Conservation (phyloP, 2,888 invertebrate species). For the Matsumyia berberina region DNA sequence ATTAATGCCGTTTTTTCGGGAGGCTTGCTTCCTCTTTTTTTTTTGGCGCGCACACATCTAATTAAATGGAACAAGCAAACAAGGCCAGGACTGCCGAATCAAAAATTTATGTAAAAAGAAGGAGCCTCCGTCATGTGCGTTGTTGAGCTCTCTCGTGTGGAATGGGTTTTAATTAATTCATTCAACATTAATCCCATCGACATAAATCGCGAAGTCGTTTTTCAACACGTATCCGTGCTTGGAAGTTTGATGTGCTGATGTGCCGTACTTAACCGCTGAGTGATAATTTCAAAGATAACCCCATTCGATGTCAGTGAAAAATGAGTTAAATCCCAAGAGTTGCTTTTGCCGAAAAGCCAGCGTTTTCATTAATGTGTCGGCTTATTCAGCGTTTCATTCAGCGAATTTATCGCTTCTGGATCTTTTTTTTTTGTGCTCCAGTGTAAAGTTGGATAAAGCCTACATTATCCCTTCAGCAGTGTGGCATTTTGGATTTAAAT, state of each 20-base stretch:
- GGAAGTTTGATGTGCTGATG: background rate
- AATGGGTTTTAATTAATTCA: background rate
- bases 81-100: background rate
- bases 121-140: background rate
- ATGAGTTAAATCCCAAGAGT: background rate
- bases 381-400: background rate
- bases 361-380: background rate
- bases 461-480: too few relatives aligned
- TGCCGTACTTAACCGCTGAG: background rate
- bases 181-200: conserved; percentile 1
- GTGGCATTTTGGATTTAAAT: too few relatives aligned
- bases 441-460: too few relatives aligned
- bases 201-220: background rate
- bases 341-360: background rate
- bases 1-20: background rate
- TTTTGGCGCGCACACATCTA: background rate
- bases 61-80: background rate
- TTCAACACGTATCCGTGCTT: background rate
- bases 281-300: background rate
- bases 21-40: background rate
- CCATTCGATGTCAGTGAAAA: background rate
- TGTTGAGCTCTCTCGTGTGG: background rate
- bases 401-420: too few relatives aligned
- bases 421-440: too few relatives aligned
- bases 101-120: background rate